phyloP scores from a whole-genome alignment of 2,113 vertebrate species.

The Bolborhynchus lineola region DNA sequence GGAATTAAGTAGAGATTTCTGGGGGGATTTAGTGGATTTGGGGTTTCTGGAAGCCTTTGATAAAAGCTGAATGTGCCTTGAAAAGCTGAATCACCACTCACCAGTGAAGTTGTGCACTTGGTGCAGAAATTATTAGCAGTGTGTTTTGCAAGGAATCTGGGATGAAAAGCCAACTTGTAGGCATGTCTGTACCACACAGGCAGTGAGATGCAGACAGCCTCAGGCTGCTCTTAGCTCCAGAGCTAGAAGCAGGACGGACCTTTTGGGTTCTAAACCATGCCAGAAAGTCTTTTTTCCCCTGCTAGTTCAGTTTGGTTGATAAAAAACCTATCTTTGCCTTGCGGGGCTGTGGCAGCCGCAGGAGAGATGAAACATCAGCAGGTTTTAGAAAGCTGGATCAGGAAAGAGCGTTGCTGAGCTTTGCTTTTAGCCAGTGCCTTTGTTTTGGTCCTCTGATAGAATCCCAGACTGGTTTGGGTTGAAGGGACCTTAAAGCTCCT shows the following conservation, averaged over 20 bases:
- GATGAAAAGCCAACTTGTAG: background rate
- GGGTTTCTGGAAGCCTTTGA: background rate
- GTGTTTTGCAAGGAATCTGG: background rate
- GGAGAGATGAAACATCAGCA: background rate
- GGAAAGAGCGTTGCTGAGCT: background rate
- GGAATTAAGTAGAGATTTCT: background rate
- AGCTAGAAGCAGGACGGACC: background rate
- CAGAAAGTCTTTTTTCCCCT: background rate
- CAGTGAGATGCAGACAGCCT: background rate
- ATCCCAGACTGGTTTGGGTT: background rate
- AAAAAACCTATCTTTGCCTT: accelerated
- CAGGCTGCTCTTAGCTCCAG: background rate
- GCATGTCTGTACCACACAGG: background rate
- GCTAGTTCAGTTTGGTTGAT: background rate
- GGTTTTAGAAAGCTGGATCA: background rate
- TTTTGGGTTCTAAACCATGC: background rate
- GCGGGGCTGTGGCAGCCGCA: background rate
- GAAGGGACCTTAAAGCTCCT: background rate
- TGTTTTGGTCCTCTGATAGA: background rate
- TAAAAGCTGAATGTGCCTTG: background rate
- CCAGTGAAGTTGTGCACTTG: background rate
- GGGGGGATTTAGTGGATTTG: background rate
- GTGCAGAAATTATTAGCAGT: background rate
- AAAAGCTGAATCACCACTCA: background rate
- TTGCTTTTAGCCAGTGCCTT: background rate